Evolutionary conservation across 37 sponge, comb jelly and placozoan species (phyloP), one percentile per base, ranked within the genome.

Genomic region (Hormiphora californensis): DNA sequence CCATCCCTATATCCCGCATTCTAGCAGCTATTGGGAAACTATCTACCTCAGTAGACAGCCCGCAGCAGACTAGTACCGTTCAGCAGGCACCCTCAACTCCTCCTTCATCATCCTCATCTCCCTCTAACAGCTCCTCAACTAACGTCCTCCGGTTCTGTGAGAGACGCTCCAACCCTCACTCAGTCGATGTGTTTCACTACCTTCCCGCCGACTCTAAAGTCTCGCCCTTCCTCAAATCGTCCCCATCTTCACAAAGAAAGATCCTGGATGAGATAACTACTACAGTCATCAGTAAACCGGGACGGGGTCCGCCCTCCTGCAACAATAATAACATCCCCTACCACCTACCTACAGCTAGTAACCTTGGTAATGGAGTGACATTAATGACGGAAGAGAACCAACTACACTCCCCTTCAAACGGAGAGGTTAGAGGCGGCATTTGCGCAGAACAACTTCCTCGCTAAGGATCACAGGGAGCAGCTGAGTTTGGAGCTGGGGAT

Each of bases 161-260:
- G 67, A 65, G 67, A 19, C 32, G 67, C 11, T 27, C 67, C 3
- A 7, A 33, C 37, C 11, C 15, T 11, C 19, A 32, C 2, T 35
- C 32, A 11, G 37, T 65, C 8, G 67, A 65, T 38, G 67, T 65
- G 37, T 65, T 65, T 38, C 67, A 65, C 37, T 65, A 65, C 67
- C 67, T 65, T 3, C 67, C 67, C 1, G 67, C 67, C 7, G 67
- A 65, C 37, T 35, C 67, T 11, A 4, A 39, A 2, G 34, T 38
- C 17, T 65, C 67, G 3, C 67, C 67, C 67, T 65, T 65, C 67
- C 67, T 38, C 5, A 65, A 36, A 21, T 15, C 32, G 38, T 36
- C 32, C 11, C 37, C 67, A 3, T 15, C 37, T 7, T 36, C 32
- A 36, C 35, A 65, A 36, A 25, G 67, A 19, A 21, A 65, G 37